A percentile compares a stretch with the other conserved stretches of the same genome.
These are phyloP conservation scores for Scartelaos histophorus DNA, from an alignment of 2,113 vertebrate genomes.

Conservation along the genomic window DNA sequence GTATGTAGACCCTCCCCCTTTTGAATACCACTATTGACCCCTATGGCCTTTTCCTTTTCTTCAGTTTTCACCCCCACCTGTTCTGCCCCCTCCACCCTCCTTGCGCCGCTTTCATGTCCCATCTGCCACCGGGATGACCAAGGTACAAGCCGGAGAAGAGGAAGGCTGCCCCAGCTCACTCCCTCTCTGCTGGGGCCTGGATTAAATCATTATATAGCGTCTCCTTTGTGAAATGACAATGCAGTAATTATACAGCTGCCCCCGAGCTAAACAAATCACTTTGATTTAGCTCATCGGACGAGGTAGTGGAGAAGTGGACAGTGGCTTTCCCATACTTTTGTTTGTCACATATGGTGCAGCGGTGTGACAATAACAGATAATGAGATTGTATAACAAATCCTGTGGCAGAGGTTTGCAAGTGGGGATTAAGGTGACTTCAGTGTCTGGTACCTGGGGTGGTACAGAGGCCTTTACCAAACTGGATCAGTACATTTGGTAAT, in stretches of 20 bases:
- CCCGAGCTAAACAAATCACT: constrained; percentile 27
- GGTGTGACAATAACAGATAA: neutral
- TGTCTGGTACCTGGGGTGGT: neutral
- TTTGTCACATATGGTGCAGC: constrained; percentile 13
- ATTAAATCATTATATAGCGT: constrained; percentile 50
- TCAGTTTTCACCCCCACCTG: constrained; percentile 71
- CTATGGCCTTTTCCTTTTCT: constrained; percentile 61
- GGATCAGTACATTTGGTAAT: neutral
- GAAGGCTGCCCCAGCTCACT: constrained; percentile 20
- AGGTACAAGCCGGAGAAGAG: constrained; percentile 30
- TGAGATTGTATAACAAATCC: neutral
- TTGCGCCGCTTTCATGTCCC: constrained; percentile 74
- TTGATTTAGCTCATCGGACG: constrained; percentile 18
- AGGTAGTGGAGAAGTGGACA: constrained; percentile 1
- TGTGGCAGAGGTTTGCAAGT: neutral
- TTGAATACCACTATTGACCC: constrained; percentile 62
- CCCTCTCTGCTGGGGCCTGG: constrained; percentile 7
- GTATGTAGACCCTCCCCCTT: constrained; percentile 56
- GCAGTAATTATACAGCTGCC: constrained; percentile 50
- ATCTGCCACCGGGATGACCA: constrained; percentile 66
- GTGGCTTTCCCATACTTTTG: constrained; percentile 8
- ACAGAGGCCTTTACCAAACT: neutral
- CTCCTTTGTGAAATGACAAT: constrained; percentile 42
- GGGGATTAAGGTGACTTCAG: neutral
- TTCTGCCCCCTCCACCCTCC: constrained; percentile 47